A percentile compares a stretch with the other conserved stretches of the same genome.
Conservation (phyloP, 2,797 vertebrate species). For the Xenentodon cancila region DNA sequence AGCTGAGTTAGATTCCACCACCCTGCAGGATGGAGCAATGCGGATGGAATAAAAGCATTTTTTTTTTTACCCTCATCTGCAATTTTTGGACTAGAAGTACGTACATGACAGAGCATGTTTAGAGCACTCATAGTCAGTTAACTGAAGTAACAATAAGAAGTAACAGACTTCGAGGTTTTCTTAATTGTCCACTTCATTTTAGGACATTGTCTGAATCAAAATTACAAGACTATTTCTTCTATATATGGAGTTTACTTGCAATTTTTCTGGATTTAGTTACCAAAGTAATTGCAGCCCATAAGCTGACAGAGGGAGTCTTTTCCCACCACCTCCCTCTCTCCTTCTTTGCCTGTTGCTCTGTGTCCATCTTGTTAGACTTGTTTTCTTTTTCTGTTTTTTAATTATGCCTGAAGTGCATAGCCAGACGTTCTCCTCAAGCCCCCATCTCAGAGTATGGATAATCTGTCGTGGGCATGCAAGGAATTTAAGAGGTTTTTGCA, state of each 20-base stretch:
- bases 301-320: constrained; percentile 61
- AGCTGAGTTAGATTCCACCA: no score
- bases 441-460: constrained; percentile 26
- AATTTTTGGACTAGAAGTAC: background rate
- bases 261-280: constrained; percentile 31
- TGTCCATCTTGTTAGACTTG: constrained; percentile 42
- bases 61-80: background rate
- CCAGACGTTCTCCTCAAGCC: constrained; percentile 29
- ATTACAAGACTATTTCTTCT: constrained; percentile 23
- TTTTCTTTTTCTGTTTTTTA: constrained; percentile 8
- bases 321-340: constrained; percentile 31
- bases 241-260: constrained; percentile 28
- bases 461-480: constrained; percentile 43
- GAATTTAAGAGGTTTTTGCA: constrained; percentile 44
- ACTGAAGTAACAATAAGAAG: constrained; percentile 2
- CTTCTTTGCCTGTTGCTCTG: constrained; percentile 45
- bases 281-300: constrained; percentile 22
- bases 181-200: constrained; percentile 9
- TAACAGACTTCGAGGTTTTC: background rate
- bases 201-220: constrained; percentile 13
- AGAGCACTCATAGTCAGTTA: background rate
- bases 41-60: no score
- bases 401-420: constrained; percentile 48
- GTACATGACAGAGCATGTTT: background rate
- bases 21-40: no score